phyloP scores from a whole-genome alignment of 2,113 vertebrate species.

The Elgaria multicarinata region DNA sequence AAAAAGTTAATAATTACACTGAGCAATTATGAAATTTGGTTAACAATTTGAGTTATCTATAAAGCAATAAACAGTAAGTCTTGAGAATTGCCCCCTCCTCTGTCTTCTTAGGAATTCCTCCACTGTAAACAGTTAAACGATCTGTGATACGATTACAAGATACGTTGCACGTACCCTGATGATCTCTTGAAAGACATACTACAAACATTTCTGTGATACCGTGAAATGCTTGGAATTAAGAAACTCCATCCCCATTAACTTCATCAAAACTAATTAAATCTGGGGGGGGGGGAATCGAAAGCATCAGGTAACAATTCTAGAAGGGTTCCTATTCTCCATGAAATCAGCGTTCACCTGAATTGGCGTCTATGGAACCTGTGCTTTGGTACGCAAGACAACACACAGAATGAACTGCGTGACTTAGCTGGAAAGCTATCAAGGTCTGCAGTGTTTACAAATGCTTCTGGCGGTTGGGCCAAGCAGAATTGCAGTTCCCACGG shows the following conservation, averaged over 20 bases:
- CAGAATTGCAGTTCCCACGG: constrained; percentile 56
- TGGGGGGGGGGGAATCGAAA: constrained; percentile 29
- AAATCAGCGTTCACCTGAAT: constrained; percentile 3
- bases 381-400: constrained; percentile 12
- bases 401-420: background rate
- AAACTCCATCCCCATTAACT: constrained; percentile 27
- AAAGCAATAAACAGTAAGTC: background rate
- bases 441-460: constrained; percentile 35
- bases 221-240: constrained; percentile 9
- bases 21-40: background rate
- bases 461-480: constrained; percentile 54
- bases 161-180: constrained; percentile 19
- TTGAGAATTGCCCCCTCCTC: constrained; percentile 22
- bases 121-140: constrained; percentile 26
- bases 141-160: constrained; percentile 6
- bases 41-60: background rate
- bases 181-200: constrained; percentile 47
- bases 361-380: background rate
- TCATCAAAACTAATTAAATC: constrained; percentile 46
- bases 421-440: constrained; percentile 42
- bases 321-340: constrained; percentile 6
- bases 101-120: constrained; percentile 42
- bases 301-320: constrained; percentile 5
- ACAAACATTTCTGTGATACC: constrained; percentile 5
- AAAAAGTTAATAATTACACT: background rate